Conservation (phyloP, 2,113 vertebrate genomes). For the Vidua chalybeata region DNA sequence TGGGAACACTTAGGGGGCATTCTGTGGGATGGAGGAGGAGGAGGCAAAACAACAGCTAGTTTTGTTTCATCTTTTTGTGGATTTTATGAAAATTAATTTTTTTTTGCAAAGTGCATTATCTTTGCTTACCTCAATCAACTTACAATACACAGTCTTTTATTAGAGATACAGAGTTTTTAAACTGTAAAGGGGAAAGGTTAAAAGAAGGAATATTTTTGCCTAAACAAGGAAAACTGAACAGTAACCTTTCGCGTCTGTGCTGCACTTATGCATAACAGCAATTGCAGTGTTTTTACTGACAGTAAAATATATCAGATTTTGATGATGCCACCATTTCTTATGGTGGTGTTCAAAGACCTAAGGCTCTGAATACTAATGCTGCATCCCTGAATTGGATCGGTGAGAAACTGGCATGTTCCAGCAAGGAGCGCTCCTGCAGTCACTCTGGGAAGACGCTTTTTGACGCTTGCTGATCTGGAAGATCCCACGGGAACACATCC, state of each 20-base stretch:
- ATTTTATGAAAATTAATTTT: background rate
- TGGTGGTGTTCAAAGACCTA: background rate
- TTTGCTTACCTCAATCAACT: background rate
- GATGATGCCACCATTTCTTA: background rate
- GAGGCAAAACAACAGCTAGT: background rate
- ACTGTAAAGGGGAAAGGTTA: background rate
- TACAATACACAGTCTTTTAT: background rate
- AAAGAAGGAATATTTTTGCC: background rate
- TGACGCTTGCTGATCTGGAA: background rate
- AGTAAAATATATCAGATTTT: background rate
- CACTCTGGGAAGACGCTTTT: background rate
- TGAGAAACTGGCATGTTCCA: background rate
- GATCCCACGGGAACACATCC: background rate
- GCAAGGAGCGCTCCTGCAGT: background rate
- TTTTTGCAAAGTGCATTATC: background rate
- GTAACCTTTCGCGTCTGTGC: background rate
- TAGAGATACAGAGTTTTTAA: background rate
- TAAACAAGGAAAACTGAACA: background rate
- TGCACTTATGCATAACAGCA: accelerated
- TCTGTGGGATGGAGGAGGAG: background rate
- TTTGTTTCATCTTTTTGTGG: background rate
- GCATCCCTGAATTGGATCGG: background rate
- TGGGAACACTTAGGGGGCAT: background rate
- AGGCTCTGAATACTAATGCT: background rate
- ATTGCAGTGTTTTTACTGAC: background rate